Base-by-base conservation (phyloP, 2,797 vertebrate genomes). In the Sparus aurata region DNA sequence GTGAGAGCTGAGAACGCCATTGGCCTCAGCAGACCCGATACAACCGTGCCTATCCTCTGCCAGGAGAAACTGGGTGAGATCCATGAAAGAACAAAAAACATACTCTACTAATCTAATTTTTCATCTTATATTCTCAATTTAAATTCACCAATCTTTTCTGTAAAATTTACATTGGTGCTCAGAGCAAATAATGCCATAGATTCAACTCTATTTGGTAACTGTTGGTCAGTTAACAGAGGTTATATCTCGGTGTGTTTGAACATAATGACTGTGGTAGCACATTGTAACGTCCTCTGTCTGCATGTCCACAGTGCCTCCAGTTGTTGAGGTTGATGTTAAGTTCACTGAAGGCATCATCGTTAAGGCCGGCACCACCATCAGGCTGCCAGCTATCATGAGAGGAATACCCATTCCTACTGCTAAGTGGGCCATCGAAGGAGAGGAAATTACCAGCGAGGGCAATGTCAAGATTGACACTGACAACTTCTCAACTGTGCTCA, bases 11-110 rank as follows among this genome's bases (percentile, higher is more conserved):
- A 99, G 88, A 99, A 99, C 67, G 97, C 97, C 67, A 94, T 98
- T 75, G 98, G 98, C 75, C 96, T 99, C 75, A 91, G 98, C 90
- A 96, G 98, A 89, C 98, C 98, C n/a, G 98, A 99, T 77, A 99
- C 97, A 84, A 99, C 98, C 16, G 94, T 99, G 84, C 98, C 98
- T 61, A 97, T 99, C 87, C 96, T 99, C 43, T 99, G 98, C 87
- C 97, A 98, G 90, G 98, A 99, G 94, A 99, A 98, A 93, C 92
- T 99, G 84, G 97, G 98, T 99, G 93, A 95, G 93, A 74, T 49
- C 22, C 20, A 27, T 5, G 2, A 68, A 15, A 9, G 41, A 30
- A 43, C 3, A 18, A 9, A 38, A 12, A n/a, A 55, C 16, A 58
- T 12, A 13, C 6, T n/a, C n/a, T 23, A 4, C 2, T 38, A 38